Base-by-base conservation (phyloP, 2,797 vertebrate genomes). In the Silurus aristotelis region DNA sequence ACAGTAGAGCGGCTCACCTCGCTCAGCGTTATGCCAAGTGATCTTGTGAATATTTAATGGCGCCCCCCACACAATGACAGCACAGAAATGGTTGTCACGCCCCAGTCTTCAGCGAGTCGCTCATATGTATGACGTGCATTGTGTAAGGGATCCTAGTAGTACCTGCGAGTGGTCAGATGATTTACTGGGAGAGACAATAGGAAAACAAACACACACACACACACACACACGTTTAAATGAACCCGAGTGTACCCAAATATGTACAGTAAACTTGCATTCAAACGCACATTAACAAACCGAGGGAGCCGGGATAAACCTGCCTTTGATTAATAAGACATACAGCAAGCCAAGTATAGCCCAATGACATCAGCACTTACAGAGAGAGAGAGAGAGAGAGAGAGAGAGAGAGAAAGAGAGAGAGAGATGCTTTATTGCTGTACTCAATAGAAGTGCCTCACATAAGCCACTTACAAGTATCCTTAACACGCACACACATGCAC, bases 251-350 rank as follows among this genome's bases (percentile, higher is more conserved):
- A 70, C 27, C 55, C 5, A 67, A 27, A 52, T 60, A 76, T 55
- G n/a, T 38, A 64, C 20, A 76, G 17, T 63, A 76, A 78, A 71
- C 66, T 43, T 63, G 20, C 60, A 79, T 55, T 70, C n/a, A 82
- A 22, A 38, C 27, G 27, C 5, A 60, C 25, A 80, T 52, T 43
- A 55, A 56, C 15, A 81, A 52, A 31, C 22, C 25, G 56, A 84
- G 10, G 25, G 22, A 68, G 48, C 31, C 9, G 2, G n/a, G 56
- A 76, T 56, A 87, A 85, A 87, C 56, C 80, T 31, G 80, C 63
- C 22, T 38, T 38, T 38, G 48, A 84, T 88, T 76, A 88, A 87
- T 89, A 89, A 88, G 82, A 83, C 84, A 83, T 80, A 75, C 76
- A 64, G 80, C n/a, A 82, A 31, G 83, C 83, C 60, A 83, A 88